These are phyloP conservation scores for Phylloscopus trochiloides DNA, from an alignment of 2,113 vertebrate genomes.

Conservation along the genomic window DNA sequence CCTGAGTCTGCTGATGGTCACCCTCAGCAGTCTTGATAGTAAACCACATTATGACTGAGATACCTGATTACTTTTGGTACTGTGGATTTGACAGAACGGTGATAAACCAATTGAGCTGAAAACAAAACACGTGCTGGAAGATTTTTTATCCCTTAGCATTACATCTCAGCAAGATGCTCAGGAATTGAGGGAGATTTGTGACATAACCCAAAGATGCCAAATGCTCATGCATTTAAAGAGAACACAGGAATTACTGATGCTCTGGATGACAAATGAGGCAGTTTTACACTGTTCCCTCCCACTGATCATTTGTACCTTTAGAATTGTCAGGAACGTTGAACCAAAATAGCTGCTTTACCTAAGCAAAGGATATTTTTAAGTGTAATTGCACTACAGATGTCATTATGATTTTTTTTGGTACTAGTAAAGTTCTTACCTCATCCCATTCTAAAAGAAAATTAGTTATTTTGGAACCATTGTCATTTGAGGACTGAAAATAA, in stretches of 20 bases:
- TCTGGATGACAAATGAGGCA: neutral
- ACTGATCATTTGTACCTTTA: neutral
- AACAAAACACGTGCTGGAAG: neutral
- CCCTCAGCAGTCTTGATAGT: neutral
- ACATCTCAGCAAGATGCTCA: neutral
- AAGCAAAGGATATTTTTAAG: slow-evolving; percentile 29
- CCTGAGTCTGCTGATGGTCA: neutral
- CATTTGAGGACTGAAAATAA: slow-evolving; percentile 73
- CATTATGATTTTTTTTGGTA: neutral
- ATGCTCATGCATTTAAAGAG: neutral
- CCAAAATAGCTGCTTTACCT: neutral
- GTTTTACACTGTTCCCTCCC: neutral
- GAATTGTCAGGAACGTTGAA: neutral
- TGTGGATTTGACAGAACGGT: neutral
- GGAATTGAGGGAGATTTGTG: neutral
- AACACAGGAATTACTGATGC: neutral
- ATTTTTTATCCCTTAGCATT: neutral
- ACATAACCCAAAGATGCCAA: neutral
- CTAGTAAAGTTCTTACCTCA: slow-evolving; percentile 74
- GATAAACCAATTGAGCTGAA: neutral
- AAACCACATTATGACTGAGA: neutral
- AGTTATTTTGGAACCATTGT: slow-evolving; percentile 82
- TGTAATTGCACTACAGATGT: slow-evolving; percentile 21
- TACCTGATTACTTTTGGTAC: neutral
- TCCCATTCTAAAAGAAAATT: slow-evolving; percentile 80